These are phyloP conservation scores for Apaloderma vittatum DNA, from an alignment of 2,113 vertebrate genomes.

Conservation along the genomic window DNA sequence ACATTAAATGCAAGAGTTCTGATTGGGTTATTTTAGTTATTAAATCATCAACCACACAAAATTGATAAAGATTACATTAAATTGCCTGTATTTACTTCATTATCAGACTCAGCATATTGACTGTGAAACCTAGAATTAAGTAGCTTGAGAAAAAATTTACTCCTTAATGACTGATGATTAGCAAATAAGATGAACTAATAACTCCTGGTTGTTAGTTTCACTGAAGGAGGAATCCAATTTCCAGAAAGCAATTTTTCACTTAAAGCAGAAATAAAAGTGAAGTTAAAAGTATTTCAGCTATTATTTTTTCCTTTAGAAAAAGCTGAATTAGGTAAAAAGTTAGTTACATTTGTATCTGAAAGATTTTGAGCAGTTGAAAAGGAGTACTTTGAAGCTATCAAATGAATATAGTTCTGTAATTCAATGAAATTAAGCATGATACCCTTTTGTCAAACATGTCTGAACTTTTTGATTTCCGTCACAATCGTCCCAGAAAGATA, in stretches of 20 bases:
- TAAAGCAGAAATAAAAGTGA: neutral
- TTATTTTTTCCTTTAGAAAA: neutral
- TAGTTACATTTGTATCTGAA: neutral
- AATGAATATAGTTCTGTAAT: neutral
- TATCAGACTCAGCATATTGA: neutral
- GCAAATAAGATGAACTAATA: neutral
- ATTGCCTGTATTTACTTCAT: neutral
- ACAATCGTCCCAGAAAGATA: neutral
- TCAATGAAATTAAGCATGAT: neutral
- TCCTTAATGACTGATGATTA: neutral
- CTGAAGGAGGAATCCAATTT: neutral
- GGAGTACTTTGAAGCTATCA: neutral
- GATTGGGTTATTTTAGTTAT: neutral
- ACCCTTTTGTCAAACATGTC: neutral
- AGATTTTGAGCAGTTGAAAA: neutral
- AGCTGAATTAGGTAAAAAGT: neutral
- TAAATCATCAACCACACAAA: neutral
- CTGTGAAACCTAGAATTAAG: neutral
- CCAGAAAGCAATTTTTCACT: neutral
- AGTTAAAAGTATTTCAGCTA: neutral
- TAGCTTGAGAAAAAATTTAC: neutral
- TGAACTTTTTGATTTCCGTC: neutral
- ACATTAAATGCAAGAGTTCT: neutral
- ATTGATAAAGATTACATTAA: neutral
- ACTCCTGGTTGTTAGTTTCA: neutral